phyloP scores from a whole-genome alignment of 1,140 invertebrate species.

The Carposina sasakii region DNA sequence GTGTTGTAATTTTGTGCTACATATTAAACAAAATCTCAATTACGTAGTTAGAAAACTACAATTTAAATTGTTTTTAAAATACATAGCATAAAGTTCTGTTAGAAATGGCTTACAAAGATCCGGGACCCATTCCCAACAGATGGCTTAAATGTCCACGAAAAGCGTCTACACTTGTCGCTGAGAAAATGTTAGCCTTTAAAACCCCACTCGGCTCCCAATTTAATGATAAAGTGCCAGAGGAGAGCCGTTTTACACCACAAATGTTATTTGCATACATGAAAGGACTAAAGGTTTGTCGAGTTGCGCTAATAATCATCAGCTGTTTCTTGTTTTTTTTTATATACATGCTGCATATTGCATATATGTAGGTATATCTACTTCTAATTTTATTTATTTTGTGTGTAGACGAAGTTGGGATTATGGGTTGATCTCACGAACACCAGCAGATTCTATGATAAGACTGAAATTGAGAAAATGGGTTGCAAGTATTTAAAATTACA shows the following conservation, averaged over 20 bases:
- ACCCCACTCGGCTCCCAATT: constrained; percentile 87
- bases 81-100: background rate
- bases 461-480: constrained; percentile 80
- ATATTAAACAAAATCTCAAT: no score
- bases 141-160: constrained; percentile 96
- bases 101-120: constrained; percentile 51
- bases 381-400: constrained; percentile 29
- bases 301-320: no score
- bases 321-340: no score
- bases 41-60: no score
- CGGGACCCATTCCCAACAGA: constrained; percentile 85
- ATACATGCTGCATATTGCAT: no score
- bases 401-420: constrained; percentile 88
- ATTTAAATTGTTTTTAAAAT: no score
- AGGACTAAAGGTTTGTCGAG: constrained; percentile 80
- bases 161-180: constrained; percentile 80
- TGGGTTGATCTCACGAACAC: constrained; percentile 99
- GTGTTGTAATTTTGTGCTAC: no score
- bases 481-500: constrained; percentile 90
- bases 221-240: constrained; percentile 85
- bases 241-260: constrained; percentile 85
- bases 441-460: constrained; percentile 90
- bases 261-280: constrained; percentile 87
- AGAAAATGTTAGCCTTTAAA: constrained; percentile 94
- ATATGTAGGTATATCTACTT: no score